Evolutionary conservation across 2,888 invertebrate species (phyloP), one percentile per base, ranked within the genome.

Genomic region (Drosophila macrospina): DNA sequence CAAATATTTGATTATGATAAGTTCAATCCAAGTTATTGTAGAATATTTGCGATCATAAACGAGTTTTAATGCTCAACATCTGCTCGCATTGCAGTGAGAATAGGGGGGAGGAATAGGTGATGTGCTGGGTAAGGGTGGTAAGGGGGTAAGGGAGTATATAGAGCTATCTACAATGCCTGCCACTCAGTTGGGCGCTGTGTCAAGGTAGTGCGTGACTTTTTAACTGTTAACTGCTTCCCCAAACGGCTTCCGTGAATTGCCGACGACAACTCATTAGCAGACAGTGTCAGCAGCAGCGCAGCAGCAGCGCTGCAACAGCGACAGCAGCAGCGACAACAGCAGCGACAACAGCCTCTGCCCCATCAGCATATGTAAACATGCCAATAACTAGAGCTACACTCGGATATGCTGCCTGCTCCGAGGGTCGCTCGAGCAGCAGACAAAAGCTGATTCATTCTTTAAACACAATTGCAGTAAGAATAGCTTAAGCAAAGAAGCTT

Each of bases 1-100:
- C 77, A 86, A 82, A 80, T 87, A 78, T 87, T 87, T 78, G 76
- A 28, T 5, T 7, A 55, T 59, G 60, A 56, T 42, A 32, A 56
- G 37, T 15, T 56, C 26, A 56, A 26, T 55, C 8, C 42, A 47
- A 11, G 47, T 51, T 45, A 44, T 61, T 67, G 57, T 59, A 51
- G 26, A 26, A 26, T 51, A 34, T 60, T 63, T 63, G 51, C 69
- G 77, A 79, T 84, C 77, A 61, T 74, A 81, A 83, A 84, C 87
- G 64, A 48, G 77, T 84, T 81, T 67, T 62, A 72, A 74, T 76
- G 74, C 59, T 69, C 63, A 67, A 65, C 76, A 69, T 66, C 48
- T 83, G 78, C 39, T 55, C 15, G 50, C 32, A 28, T 36, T 54
- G 32, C 4, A 10, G 15, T 7, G 4, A 1, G 4, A 15, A 15